Base-by-base conservation (phyloP, 2,797 vertebrate species). In the Hyperoplus immaculatus region DNA sequence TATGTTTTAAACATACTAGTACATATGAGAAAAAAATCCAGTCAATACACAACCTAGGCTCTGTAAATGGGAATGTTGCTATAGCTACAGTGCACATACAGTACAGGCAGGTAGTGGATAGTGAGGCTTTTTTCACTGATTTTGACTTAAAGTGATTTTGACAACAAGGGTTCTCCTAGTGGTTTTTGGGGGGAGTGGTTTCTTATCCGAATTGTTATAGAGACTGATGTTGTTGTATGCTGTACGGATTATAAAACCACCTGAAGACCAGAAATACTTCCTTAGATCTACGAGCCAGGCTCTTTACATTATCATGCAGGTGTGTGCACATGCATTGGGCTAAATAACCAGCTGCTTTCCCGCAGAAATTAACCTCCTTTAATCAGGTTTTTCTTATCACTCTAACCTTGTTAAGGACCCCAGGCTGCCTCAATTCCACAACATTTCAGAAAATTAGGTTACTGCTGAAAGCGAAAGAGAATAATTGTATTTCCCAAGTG, bases 401-500 rank as follows among this genome's bases (percentile, higher is more conserved):
- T 57, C 54, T 63, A 62, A 75, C 73, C 55, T 73, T 49, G 63
- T 72, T 66, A 66, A 64, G 55, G 14, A 62, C 51, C 60, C 42
- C 50, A 16, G 41, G 42, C 74, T 71, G 29, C 70, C 59, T 75
- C 64, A 74, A 80, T 80, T 59, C 49, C 63, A 62, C 49, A 18
- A 8, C 62, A 46, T 67, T 58, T 51, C 3, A 12, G 58, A 29
- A 63, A 78, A 80, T 83, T 0, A 69, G 69, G 69, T 84, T 72
- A 53, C 36, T 3, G 21, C 38, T 11, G 12, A 69, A 59, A 81
- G 46, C 42, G 6, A 29, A 29, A 29, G 36, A 46, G 55, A 55
- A 70, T 78, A 85, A 78, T 78, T 42, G 2, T 59, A 78, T 82
- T 66, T 78, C 62, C 21, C 57, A 29, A 69, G 70, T 75, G 67